Evolutionary conservation across 2,113 vertebrate species (phyloP).

Genomic region (Eulemur macaco): DNA sequence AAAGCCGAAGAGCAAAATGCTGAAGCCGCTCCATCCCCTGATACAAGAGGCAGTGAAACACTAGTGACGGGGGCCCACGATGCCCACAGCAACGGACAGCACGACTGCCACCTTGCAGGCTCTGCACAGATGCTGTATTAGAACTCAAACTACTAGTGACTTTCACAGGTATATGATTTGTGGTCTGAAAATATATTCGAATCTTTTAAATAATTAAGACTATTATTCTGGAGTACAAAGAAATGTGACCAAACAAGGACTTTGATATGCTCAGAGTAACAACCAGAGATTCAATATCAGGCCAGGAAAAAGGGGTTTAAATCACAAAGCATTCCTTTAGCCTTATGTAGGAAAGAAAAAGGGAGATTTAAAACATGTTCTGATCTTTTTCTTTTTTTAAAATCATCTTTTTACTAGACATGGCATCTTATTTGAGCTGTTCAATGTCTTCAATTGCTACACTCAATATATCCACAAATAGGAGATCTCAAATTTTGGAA

Average conservation of each 20-base stretch:
- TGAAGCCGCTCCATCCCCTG: background rate
- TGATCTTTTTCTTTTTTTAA: background rate
- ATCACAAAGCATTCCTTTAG: background rate
- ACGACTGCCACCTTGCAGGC: rapidly evolving
- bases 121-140: rapidly evolving
- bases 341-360: background rate
- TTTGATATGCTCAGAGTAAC: background rate
- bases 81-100: rapidly evolving
- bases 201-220: background rate
- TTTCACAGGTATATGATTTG: background rate
- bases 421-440: background rate
- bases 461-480: background rate
- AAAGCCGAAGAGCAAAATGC: background rate
- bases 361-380: background rate
- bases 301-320: background rate
- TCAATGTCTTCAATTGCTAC: background rate
- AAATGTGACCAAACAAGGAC: background rate
- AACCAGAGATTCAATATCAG: background rate
- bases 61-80: background rate
- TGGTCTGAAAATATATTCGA: background rate
- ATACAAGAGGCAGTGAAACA: background rate
- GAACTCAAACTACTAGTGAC: background rate
- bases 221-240: background rate
- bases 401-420: background rate
- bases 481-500: background rate